Percentiles rank a stretch among this genome's conserved stretches.
Conservation (phyloP, 2,113 vertebrate species). For the Oreochromis niloticus region DNA sequence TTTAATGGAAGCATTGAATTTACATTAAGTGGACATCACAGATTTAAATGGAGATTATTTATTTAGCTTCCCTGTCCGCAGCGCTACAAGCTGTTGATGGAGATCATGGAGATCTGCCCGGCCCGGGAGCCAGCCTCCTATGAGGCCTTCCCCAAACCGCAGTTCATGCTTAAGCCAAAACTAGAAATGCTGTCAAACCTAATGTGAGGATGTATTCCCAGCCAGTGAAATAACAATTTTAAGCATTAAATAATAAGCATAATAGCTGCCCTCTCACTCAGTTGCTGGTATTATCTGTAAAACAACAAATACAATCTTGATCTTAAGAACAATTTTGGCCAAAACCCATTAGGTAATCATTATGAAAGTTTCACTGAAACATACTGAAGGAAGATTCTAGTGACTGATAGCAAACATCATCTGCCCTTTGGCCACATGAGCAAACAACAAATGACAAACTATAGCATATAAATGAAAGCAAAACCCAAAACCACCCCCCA, state of each 20-base stretch:
- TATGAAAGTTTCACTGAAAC: neutral
- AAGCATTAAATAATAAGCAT: neutral
- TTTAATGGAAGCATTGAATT: neutral
- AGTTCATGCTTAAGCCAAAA: neutral
- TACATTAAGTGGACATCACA: neutral
- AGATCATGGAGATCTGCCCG: neutral
- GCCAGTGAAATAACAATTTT: neutral
- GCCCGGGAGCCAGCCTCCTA: neutral
- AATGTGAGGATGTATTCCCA: neutral
- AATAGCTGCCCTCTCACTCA: neutral
- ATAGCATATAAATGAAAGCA: neutral
- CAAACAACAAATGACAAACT: neutral
- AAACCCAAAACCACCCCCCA: neutral
- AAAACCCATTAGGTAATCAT: accelerated
- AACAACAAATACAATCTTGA: neutral
- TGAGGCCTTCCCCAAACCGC: accelerated
- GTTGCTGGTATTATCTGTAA: neutral
- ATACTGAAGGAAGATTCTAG: neutral
- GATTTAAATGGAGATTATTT: neutral
- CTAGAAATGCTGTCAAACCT: neutral
- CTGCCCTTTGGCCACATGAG: accelerated
- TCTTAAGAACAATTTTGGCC: neutral
- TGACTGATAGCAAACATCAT: neutral
- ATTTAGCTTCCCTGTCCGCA: neutral
- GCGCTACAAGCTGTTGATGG: neutral